Evolutionary conservation across 2,888 invertebrate species (phyloP).

Genomic region (Tillus elongatus): DNA sequence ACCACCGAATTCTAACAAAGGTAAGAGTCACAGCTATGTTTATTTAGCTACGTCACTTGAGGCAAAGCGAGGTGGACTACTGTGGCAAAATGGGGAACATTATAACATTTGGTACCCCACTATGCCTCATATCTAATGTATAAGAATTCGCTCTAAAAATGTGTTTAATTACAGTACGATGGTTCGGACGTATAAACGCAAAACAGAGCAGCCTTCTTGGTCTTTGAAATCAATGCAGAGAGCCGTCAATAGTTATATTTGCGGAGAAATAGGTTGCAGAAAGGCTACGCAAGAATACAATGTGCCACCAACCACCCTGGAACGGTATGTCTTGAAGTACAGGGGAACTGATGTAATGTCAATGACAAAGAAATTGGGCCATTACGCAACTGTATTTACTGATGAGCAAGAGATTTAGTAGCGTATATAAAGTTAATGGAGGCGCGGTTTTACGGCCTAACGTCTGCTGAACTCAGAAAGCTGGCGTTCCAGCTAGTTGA

Average conservation of each 20-base stretch:
- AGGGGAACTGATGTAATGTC: no score
- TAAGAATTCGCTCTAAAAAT: no score
- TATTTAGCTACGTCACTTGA: no score
- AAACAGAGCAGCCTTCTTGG: not conserved
- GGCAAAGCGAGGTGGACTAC: no score
- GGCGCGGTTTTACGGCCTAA: constrained; percentile 3
- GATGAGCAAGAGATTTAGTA: no score
- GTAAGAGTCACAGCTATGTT: no score
- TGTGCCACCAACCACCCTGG: constrained; percentile 11
- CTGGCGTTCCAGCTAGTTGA: constrained; percentile 2
- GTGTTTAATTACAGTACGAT: not conserved
- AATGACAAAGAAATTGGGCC: no score
- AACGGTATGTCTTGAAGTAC: constrained; percentile 10
- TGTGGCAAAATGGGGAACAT: no score
- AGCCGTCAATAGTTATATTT: constrained; percentile 8
- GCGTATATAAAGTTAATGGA: constrained; percentile 2
- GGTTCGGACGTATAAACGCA: not conserved
- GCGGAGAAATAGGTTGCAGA: constrained; percentile 11
- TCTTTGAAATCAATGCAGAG: constrained; percentile 7
- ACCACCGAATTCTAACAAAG: no score
- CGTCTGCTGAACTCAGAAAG: constrained; percentile 2
- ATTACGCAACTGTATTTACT: no score
- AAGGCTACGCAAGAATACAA: constrained; percentile 8
- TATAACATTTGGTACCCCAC: no score
- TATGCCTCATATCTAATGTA: no score